Conservation (phyloP, 2,888 invertebrate genomes). For the Chrysina gloriosa region DNA sequence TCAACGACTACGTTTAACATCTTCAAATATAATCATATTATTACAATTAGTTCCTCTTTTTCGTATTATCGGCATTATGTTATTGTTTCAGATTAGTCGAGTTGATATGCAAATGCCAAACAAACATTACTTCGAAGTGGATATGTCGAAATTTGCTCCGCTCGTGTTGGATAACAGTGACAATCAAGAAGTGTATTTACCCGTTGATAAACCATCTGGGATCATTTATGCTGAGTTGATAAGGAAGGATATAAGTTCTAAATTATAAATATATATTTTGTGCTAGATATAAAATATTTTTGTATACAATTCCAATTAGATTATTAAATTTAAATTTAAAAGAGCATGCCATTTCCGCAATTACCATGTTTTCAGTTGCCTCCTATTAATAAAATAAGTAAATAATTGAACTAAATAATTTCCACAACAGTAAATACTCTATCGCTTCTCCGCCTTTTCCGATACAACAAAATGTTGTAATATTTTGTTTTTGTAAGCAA, state of each 20-base stretch:
- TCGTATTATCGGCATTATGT: not conserved
- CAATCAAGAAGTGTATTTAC: constrained; percentile 79
- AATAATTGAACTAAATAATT: too few relatives aligned
- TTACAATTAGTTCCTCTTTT: not conserved
- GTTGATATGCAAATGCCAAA: constrained; percentile 85
- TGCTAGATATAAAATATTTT: not conserved
- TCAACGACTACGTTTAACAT: too few relatives aligned
- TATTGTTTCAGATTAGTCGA: constrained; percentile 69
- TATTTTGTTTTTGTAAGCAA: too few relatives aligned
- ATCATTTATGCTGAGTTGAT: constrained; percentile 80
- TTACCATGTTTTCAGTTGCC: too few relatives aligned
- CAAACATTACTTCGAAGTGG: constrained; percentile 82
- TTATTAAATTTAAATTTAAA: too few relatives aligned
- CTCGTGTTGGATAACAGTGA: constrained; percentile 72
- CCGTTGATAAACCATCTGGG: constrained; percentile 83
- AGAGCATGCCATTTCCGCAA: too few relatives aligned
- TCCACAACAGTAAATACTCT: too few relatives aligned
- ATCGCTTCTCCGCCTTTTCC: too few relatives aligned
- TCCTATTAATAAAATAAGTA: too few relatives aligned
- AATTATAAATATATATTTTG: constrained; percentile 55
- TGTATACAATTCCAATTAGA: not conserved
- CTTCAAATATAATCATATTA: too few relatives aligned
- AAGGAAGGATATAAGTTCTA: constrained; percentile 69
- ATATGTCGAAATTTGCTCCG: constrained; percentile 78
- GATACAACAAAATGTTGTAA: too few relatives aligned